Conservation (phyloP, 1,140 invertebrate genomes). For the Cherax destructor region DNA sequence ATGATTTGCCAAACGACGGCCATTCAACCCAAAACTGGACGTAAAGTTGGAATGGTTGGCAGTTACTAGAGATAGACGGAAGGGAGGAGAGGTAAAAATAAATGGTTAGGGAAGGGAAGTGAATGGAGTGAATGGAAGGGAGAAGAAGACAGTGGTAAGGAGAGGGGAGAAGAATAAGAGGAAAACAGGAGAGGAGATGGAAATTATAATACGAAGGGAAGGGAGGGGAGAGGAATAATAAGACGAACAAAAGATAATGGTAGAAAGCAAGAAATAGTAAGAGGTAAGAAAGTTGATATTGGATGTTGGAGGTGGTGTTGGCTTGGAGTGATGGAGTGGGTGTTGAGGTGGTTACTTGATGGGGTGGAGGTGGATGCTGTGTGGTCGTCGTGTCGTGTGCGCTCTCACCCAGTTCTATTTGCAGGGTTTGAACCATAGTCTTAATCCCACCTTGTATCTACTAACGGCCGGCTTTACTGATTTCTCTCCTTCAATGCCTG, state of each 20-base stretch:
- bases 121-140: background rate
- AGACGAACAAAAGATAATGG: background rate
- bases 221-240: background rate
- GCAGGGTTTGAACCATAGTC: too few relatives aligned
- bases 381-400: too few relatives aligned
- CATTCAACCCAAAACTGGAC: conserved; percentile 22
- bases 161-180: background rate
- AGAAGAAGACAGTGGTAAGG: background rate
- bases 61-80: background rate
- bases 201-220: background rate
- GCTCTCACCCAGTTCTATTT: too few relatives aligned
- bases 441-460: too few relatives aligned
- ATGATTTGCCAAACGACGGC: conserved; percentile 12
- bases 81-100: background rate
- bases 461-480: too few relatives aligned
- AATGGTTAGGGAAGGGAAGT: background rate
- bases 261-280: background rate
- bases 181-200: background rate
- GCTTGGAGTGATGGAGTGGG: background rate
- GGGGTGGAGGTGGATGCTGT: too few relatives aligned
- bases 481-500: too few relatives aligned
- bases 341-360: background rate
- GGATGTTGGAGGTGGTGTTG: too few relatives aligned
- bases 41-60: background rate
- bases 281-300: background rate